A percentile compares a stretch with the other conserved stretches of the same genome.
phyloP scores from a whole-genome alignment of 2,113 vertebrate species.

The Pica pica region DNA sequence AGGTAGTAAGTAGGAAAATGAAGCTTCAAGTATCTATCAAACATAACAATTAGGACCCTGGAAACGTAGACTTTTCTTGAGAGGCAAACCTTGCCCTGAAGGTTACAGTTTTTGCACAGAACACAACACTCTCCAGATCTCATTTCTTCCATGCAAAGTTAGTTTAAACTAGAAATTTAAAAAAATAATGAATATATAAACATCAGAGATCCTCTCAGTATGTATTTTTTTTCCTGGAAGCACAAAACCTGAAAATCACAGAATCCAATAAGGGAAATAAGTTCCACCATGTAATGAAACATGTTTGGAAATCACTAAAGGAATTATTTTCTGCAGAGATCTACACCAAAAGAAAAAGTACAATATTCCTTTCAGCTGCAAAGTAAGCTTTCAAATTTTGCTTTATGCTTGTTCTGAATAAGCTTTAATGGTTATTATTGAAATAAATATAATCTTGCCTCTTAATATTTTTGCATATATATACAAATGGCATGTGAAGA shows the following conservation, averaged over 20 bases:
- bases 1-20: not conserved
- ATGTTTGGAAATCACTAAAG: not conserved
- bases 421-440: not conserved
- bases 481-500: not conserved
- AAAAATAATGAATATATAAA: not conserved
- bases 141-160: conserved; percentile 8
- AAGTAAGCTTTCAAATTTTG: not conserved
- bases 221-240: not conserved
- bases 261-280: not conserved
- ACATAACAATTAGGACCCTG: not conserved
- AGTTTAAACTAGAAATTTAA: not conserved
- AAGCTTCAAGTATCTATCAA: not conserved
- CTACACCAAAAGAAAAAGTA: not conserved
- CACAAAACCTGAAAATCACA: not conserved
- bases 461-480: not conserved
- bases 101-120: conserved; percentile 35
- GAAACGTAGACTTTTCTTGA: not conserved
- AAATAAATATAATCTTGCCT: not conserved
- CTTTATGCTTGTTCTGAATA: not conserved
- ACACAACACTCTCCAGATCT: not conserved
- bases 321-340: not conserved
- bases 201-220: not conserved
- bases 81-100: conserved; percentile 9
- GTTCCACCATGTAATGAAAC: not conserved
- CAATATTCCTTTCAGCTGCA: not conserved